These are phyloP conservation scores for Serripes groenlandicus DNA, from an alignment of 2,888 invertebrate genomes.

Conservation along the genomic window DNA sequence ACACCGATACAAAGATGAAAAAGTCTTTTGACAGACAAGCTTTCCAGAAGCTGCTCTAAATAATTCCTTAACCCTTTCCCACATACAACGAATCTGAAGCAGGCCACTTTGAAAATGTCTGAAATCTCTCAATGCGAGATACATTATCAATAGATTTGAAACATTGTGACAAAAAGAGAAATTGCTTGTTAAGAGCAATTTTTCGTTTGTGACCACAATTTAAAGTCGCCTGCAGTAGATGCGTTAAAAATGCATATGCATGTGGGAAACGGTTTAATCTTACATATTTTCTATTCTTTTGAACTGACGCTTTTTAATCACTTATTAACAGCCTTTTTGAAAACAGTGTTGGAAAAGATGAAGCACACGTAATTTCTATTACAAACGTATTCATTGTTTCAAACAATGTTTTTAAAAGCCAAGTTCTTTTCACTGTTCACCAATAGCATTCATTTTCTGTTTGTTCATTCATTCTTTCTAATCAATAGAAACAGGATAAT, in stretches of 20 bases:
- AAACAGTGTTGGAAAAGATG: not conserved
- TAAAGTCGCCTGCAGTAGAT: too few species aligned
- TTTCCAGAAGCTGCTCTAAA: conserved; percentile 11
- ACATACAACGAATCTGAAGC: not conserved
- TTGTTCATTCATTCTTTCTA: not conserved
- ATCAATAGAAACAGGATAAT: not conserved
- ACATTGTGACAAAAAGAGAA: not conserved
- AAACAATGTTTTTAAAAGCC: not conserved
- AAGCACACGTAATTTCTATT: not conserved
- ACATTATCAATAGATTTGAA: not conserved
- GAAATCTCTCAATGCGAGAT: not conserved
- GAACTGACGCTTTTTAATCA: not conserved
- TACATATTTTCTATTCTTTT: not conserved
- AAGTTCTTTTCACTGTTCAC: not conserved
- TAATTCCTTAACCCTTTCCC: not conserved
- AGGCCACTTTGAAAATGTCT: not conserved
- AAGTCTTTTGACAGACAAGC: not conserved
- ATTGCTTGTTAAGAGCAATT: not conserved
- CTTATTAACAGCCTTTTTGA: not conserved
- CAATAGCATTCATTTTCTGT: not conserved
- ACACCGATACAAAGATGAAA: not conserved
- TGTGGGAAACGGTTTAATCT: not conserved
- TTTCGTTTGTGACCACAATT: too few species aligned
- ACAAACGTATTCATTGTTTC: not conserved
- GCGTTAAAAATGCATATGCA: too few species aligned